Evolutionary conservation across 1,140 invertebrate species (phyloP).

Genomic region (Rhagoletis zephyria): DNA sequence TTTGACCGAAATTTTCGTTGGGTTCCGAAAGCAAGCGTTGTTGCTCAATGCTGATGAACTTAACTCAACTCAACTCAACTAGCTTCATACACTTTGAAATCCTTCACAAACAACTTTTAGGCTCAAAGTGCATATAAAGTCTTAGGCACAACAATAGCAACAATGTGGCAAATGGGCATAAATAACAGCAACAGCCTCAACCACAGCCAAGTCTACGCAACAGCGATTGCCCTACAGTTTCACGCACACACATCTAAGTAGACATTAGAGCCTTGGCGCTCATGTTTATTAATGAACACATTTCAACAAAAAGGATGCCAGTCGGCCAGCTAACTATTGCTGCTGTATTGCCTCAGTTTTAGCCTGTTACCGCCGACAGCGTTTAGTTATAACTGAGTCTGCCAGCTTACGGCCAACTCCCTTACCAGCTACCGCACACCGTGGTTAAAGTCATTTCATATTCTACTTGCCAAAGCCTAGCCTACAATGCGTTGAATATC

Average conservation of each 20-base stretch:
- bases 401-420: background rate
- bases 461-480: background rate
- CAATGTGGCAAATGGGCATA: background rate
- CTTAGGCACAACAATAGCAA: background rate
- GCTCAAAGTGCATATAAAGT: background rate
- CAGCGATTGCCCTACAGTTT: background rate
- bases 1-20: background rate
- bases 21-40: background rate
- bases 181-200: conserved; percentile 17
- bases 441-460: conserved; percentile 35
- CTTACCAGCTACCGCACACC: background rate
- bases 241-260: background rate
- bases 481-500: background rate
- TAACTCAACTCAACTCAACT: background rate
- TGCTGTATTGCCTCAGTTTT: background rate
- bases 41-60: background rate
- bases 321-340: background rate
- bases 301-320: conserved; percentile 16
- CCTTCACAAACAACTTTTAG: conserved; percentile 37
- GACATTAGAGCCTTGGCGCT: conserved; percentile 26
- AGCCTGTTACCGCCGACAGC: background rate
- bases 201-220: background rate
- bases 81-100: background rate
- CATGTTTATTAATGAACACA: conserved; percentile 49
- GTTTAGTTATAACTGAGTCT: background rate